Conservation (phyloP, 2,888 invertebrate genomes). For the Caenorhabditis macrosperma region DNA sequence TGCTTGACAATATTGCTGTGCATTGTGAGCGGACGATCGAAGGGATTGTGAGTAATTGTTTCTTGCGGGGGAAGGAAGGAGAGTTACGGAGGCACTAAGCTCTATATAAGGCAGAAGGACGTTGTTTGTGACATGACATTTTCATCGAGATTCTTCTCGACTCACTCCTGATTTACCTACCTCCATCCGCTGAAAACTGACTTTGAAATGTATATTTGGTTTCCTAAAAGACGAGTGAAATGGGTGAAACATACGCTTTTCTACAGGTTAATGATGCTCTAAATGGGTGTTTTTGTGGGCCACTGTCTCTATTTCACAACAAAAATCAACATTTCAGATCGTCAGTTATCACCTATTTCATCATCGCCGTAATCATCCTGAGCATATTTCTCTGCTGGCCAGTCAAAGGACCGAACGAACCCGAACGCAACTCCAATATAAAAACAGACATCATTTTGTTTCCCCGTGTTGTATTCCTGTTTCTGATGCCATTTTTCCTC, state of each 20-base stretch:
- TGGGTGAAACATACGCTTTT: constrained; percentile 24
- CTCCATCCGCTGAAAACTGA: too few relatives aligned
- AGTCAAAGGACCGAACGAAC: constrained; percentile 25
- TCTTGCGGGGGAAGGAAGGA: constrained; percentile 3
- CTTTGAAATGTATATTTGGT: constrained; percentile 6
- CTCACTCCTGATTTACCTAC: too few relatives aligned
- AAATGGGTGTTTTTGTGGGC: too few relatives aligned
- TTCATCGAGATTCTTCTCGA: too few relatives aligned
- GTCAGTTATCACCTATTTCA: constrained; percentile 10
- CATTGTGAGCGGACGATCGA: constrained; percentile 41
- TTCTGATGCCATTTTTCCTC: constrained; percentile 28
- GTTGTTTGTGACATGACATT: too few relatives aligned
- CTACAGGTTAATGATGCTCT: constrained; percentile 9
- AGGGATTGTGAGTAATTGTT: constrained; percentile 59
- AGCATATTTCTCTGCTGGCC: constrained; percentile 30
- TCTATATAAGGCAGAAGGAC: too few relatives aligned
- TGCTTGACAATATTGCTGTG: constrained; percentile 14
- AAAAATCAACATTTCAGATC: constrained; percentile 28
- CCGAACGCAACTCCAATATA: neutral
- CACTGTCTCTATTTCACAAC: constrained; percentile 1
- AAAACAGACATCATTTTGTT: constrained; percentile 43
- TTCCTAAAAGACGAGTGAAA: constrained; percentile 15
- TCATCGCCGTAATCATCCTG: constrained; percentile 14
- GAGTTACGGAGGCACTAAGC: neutral
- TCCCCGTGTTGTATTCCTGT: constrained; percentile 21